Conservation (phyloP, 2,888 invertebrate genomes). For the Galeruca laticollis region DNA sequence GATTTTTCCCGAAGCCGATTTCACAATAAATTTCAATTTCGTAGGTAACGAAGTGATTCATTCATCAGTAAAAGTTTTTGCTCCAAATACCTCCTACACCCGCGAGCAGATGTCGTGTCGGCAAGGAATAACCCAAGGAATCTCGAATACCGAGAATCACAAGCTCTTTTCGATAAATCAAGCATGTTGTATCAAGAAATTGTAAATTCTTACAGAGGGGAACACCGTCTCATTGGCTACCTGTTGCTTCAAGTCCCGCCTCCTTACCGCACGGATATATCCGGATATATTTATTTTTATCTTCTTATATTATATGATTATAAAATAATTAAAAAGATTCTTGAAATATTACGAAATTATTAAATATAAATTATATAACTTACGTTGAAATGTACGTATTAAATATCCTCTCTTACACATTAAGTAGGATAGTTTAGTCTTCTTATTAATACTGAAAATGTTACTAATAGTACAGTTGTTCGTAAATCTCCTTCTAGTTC, state of each 20-base stretch:
- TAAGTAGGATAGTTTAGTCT: conserved; percentile 49
- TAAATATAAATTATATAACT: conserved; percentile 50
- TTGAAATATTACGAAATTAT: neutral
- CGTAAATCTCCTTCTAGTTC: conserved; percentile 17
- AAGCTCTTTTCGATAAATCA: conserved; percentile 44
- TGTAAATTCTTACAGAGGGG: conserved; percentile 47
- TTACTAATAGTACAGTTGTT: conserved; percentile 39
- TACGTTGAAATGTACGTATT: conserved; percentile 61
- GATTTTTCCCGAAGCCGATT: conserved; percentile 39
- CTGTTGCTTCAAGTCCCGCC: conserved; percentile 63
- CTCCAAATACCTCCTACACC: conserved; percentile 23
- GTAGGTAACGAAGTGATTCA: conserved; percentile 29
- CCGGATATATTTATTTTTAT: neutral
- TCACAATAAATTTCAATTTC: conserved; percentile 32
- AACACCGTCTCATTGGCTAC: conserved; percentile 60
- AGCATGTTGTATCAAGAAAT: conserved; percentile 44
- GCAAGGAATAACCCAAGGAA: conserved; percentile 30
- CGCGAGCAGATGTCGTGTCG: conserved; percentile 14
- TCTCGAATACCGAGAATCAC: conserved; percentile 46
- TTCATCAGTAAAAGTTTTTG: conserved; percentile 23
- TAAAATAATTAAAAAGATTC: neutral
- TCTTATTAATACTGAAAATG: conserved; percentile 24
- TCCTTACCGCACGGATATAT: conserved; percentile 52
- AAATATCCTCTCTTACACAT: conserved; percentile 56
- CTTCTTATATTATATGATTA: neutral